A percentile compares a stretch with the other conserved stretches of the same genome.
Conservation (phyloP, 2,797 vertebrate species). For the Phylloscopus collybita region DNA sequence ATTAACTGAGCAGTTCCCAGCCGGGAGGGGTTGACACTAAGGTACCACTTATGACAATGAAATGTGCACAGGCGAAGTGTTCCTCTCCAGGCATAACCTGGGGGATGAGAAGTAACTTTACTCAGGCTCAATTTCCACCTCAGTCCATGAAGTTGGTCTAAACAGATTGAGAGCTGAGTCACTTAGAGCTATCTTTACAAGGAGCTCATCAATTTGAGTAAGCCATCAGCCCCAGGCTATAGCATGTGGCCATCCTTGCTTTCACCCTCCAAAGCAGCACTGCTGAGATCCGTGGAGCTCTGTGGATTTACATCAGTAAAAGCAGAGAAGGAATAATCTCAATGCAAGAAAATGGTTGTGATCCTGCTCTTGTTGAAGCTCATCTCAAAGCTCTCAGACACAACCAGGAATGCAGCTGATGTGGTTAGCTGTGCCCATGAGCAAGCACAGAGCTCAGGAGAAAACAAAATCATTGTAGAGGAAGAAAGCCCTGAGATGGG, state of each 20-base stretch:
- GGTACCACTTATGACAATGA: neutral
- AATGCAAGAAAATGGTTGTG: neutral
- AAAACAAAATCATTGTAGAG: neutral
- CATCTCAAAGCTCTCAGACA: neutral
- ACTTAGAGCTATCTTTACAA: conserved; percentile 22
- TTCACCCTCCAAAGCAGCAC: neutral
- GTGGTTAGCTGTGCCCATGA: neutral
- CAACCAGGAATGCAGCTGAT: neutral
- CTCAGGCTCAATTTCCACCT: neutral
- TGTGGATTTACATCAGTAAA: neutral
- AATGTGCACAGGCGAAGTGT: neutral
- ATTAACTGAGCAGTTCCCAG: neutral
- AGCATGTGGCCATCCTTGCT: neutral
- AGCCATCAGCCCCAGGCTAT: neutral
- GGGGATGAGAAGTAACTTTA: neutral
- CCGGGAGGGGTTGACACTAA: neutral
- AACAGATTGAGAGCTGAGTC: conserved; percentile 41
- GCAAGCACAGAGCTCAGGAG: neutral
- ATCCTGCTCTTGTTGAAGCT: neutral
- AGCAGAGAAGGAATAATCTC: neutral
- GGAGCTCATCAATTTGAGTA: conserved; percentile 27
- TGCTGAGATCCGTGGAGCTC: neutral
- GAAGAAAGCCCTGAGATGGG: neutral
- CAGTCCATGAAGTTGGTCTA: neutral
- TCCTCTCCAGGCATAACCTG: conserved; percentile 10